These are phyloP conservation scores for Colletes gigas DNA, from an alignment of 1,140 invertebrate species.

Conservation along the genomic window DNA sequence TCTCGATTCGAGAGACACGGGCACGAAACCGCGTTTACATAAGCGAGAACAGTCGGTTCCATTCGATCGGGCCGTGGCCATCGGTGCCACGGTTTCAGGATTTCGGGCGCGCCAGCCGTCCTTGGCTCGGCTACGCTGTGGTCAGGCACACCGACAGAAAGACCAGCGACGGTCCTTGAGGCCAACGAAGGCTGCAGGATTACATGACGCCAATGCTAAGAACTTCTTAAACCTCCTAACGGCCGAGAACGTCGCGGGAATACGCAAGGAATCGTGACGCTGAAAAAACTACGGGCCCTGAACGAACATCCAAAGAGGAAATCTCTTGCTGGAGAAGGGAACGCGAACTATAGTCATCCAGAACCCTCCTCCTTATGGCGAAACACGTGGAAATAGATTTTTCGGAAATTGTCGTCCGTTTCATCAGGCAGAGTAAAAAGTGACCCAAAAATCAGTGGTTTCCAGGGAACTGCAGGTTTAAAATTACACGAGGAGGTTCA, in stretches of 20 bases:
- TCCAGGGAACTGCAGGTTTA: no score
- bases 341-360: neutral
- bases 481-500: no score
- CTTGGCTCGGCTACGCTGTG: slow-evolving; percentile 50
- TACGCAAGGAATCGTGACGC: slow-evolving; percentile 11
- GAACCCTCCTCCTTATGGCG: neutral
- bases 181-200: slow-evolving; percentile 44
- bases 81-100: slow-evolving; percentile 36
- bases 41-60: neutral
- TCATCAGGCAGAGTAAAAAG: no score
- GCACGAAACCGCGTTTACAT: neutral
- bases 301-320: slow-evolving; percentile 2
- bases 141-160: slow-evolving; percentile 7
- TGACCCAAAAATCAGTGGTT: no score
- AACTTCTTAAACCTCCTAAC: slow-evolving; percentile 10
- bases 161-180: slow-evolving; percentile 34
- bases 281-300: neutral
- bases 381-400: no score
- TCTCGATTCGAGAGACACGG: neutral
- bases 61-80: slow-evolving; percentile 2
- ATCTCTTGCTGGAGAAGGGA: neutral
- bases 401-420: no score
- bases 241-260: slow-evolving; percentile 7
- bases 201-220: slow-evolving; percentile 45
- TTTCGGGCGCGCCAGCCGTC: slow-evolving; percentile 52